Evolutionary conservation across 2,797 vertebrate species (phyloP).

Genomic region (Dendrocincla tyrannina): DNA sequence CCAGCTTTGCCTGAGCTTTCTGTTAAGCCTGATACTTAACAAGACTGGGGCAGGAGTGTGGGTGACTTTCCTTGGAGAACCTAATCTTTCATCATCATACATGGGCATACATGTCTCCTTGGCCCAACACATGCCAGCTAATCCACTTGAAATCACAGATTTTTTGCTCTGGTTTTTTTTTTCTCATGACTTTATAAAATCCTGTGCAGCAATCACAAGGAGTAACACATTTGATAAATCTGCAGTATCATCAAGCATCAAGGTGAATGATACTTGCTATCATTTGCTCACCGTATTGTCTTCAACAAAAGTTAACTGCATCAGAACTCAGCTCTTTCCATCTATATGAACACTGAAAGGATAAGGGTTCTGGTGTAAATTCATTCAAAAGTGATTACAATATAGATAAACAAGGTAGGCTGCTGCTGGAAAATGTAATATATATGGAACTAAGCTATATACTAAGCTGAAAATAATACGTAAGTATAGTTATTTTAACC

Average conservation of each 20-base stretch:
- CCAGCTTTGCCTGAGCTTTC: not conserved
- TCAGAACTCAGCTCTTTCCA: not conserved
- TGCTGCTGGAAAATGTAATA: not conserved
- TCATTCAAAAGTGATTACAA: not conserved
- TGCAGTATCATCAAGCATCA: not conserved
- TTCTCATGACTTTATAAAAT: not conserved
- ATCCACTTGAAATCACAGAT: not conserved
- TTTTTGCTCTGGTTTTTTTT: not conserved
- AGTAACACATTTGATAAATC: not conserved
- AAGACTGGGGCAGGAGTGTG: not conserved
- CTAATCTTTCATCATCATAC: fast-evolving
- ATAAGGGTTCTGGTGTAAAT: not conserved
- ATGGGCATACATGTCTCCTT: not conserved
- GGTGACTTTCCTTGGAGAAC: not conserved
- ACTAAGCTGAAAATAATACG: not conserved
- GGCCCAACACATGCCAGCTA: not conserved
- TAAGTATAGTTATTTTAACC: not conserved
- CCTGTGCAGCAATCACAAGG: not conserved
- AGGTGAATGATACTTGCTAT: not conserved
- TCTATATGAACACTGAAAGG: not conserved
- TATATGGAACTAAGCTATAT: not conserved
- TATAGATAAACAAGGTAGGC: not conserved
- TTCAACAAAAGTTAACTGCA: not conserved
- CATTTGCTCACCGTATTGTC: fast-evolving
- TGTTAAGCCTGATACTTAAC: not conserved